A percentile compares a stretch with the other conserved stretches of the same genome.
These are phyloP conservation scores for Heliconius hermathena DNA, from an alignment of 1,140 invertebrate genomes.

Conservation along the genomic window DNA sequence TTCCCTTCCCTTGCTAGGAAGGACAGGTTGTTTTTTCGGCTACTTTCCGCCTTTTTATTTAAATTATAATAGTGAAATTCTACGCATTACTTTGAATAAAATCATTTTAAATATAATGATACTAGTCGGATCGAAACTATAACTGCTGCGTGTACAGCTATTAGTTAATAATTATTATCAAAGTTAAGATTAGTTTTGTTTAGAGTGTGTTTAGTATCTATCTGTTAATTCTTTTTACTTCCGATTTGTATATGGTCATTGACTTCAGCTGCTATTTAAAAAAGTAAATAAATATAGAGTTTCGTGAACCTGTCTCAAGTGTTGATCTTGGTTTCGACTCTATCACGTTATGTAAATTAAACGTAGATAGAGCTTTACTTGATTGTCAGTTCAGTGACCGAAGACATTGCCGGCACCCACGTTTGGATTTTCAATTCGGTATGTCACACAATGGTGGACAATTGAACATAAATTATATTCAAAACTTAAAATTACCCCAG, in stretches of 20 bases:
- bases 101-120: no score
- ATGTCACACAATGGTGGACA: conserved; percentile 30
- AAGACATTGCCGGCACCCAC: conserved; percentile 46
- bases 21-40: no score
- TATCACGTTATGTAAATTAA: conserved; percentile 79
- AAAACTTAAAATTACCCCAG: conserved; percentile 5
- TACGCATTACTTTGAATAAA: no score
- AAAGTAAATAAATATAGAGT: conserved; percentile 59
- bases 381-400: conserved; percentile 69
- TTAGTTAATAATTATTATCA: not conserved
- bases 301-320: conserved; percentile 66
- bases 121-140: no score
- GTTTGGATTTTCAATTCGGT: conserved; percentile 36
- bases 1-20: no score
- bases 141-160: no score
- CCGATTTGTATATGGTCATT: conserved; percentile 28
- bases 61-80: no score
- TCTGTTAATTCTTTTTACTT: not conserved
- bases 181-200: not conserved
- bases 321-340: conserved; percentile 68
- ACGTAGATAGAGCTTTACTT: conserved; percentile 65
- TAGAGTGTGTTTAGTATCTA: not conserved
- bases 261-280: conserved; percentile 27
- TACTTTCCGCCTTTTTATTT: no score
- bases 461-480: conserved; percentile 11